A percentile compares a stretch with the other conserved stretches of the same genome.
Evolutionary conservation across 1,140 invertebrate species (phyloP).

Genomic region (Brachionus manjavacas): DNA sequence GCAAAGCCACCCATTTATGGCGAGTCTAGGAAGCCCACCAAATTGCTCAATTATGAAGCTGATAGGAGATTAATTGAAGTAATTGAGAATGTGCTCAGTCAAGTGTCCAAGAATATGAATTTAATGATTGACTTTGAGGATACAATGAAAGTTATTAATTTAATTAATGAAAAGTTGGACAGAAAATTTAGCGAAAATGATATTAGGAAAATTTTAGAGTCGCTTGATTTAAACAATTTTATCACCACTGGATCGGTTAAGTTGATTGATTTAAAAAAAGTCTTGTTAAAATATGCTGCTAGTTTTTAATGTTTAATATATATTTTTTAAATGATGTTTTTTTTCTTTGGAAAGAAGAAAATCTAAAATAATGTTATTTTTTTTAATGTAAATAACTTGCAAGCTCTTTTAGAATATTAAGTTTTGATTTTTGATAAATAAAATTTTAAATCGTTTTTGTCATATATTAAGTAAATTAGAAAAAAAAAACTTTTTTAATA

Average conservation of each 20-base stretch:
- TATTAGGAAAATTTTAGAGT: background rate
- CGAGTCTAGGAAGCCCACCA: background rate
- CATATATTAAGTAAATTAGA: too few species aligned
- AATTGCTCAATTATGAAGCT: background rate
- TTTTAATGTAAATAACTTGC: background rate
- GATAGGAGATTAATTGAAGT: background rate
- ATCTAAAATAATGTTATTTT: too few species aligned
- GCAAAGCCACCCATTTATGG: background rate
- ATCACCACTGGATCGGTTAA: background rate
- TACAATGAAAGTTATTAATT: constrained; percentile 3
- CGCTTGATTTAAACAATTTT: constrained; percentile 22
- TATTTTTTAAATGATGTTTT: too few species aligned
- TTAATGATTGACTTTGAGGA: constrained; percentile 16
- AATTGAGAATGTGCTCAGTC: background rate
- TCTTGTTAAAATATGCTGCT: background rate
- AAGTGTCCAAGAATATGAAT: background rate
- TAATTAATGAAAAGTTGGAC: background rate
- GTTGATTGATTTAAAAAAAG: background rate
- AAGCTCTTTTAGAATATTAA: background rate
- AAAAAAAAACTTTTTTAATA: too few species aligned
- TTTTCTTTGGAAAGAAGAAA: too few species aligned
- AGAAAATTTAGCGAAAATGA: constrained; percentile 13
- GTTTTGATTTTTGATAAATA: too few species aligned
- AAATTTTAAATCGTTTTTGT: too few species aligned
- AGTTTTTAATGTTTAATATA: background rate